Evolutionary conservation across 2,113 vertebrate genomes (phyloP), one percentile per base, ranked within the genome.

Genomic region (Melanerpes formicivorus): DNA sequence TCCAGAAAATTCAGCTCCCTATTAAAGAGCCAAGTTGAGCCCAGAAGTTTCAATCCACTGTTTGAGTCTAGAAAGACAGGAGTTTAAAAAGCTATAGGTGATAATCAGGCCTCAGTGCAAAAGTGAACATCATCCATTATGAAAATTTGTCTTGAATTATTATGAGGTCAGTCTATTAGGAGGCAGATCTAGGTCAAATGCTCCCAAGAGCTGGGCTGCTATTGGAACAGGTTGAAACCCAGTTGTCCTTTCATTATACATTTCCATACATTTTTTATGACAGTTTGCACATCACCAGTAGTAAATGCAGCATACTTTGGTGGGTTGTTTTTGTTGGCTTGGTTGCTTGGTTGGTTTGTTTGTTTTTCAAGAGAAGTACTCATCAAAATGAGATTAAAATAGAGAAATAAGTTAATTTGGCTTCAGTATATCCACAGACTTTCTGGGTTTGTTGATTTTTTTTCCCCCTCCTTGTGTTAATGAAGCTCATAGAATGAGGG

Each of bases 161-260:
- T 67, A 85, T 60, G 52, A 89, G 83, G 62, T 87, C 86, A 90
- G 30, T 81, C 59, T 94, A 62, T 83, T 88, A 88, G 73, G 18
- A 85, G 69, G 80, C 75, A 93, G 55, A 92, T 92, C 77, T 94
- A 88, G 93, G 94, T 95, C 94, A 95, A 90, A 81, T 63, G 18
- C 55, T 96, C 91, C 84, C 85, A 83, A 66, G 92, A 83, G 84
- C 54, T 63, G 26, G 14, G 44, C 22, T 92, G 67, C 72, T 96
- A 95, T 89, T 91, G 79, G 94, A 92, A 94, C 42, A 89, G 56
- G 84, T 92, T 71, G 48, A 87, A 94, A 80, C 71, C 25, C 66
- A 81, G 66, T 88, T 87, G n/a, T 17, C 3, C 64, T 89, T 85
- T 91, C 37, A 62, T 87, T 83, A 60, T 27, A 87, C 18, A 74